Percentiles rank a stretch among this genome's conserved stretches.
phyloP scores from a whole-genome alignment of 2,797 vertebrate species.

The Pygocentrus nattereri region DNA sequence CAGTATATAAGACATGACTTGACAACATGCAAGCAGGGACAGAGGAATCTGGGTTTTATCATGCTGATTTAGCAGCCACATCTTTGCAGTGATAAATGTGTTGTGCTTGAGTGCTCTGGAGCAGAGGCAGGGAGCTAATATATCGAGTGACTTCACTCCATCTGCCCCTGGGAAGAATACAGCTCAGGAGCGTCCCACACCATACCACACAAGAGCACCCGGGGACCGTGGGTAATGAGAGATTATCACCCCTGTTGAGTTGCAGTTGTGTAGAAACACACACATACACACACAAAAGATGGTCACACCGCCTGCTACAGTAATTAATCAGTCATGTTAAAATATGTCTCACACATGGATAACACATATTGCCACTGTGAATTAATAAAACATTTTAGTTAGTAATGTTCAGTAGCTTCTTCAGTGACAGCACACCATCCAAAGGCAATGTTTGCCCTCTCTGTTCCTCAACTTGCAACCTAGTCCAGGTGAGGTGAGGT shows the following conservation, averaged over 20 bases:
- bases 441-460: constrained; percentile 68
- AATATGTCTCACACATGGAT: constrained; percentile 39
- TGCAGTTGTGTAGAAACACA: constrained; percentile 44
- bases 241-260: constrained; percentile 81
- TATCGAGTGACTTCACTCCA: constrained; percentile 80
- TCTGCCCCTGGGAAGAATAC: constrained; percentile 79
- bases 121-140: constrained; percentile 72
- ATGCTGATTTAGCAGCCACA: constrained; percentile 65
- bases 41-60: constrained; percentile 60
- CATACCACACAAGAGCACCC: constrained; percentile 65
- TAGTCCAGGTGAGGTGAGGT: constrained; percentile 64
- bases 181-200: constrained; percentile 51
- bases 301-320: constrained; percentile 13
- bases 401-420: constrained; percentile 1
- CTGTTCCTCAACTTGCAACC: constrained; percentile 71
- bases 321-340: constrained; percentile 51
- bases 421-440: constrained; percentile 50
- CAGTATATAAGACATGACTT: constrained; percentile 57
- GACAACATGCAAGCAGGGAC: constrained; percentile 66
- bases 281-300: constrained; percentile 27
- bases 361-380: background rate
- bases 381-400: constrained; percentile 14
- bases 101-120: constrained; percentile 61
- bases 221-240: constrained; percentile 81
- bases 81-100: constrained; percentile 72